Evolutionary conservation across 2,888 invertebrate species (phyloP).

Genomic region (Elysia crispata): DNA sequence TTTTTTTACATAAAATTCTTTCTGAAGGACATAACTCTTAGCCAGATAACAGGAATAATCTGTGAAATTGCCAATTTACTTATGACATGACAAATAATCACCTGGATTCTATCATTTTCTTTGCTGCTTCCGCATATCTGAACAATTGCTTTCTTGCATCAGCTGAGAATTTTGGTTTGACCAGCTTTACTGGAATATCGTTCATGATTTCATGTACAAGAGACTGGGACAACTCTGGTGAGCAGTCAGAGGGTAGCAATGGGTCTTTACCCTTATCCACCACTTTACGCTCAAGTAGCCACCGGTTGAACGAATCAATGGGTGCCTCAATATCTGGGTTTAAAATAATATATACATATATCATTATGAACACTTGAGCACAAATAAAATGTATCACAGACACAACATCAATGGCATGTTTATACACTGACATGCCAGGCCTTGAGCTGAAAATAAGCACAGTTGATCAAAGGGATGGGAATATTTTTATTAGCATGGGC

Average conservation of each 20-base stretch:
- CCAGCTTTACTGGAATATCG: conserved; percentile 96
- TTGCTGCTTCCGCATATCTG: conserved; percentile 96
- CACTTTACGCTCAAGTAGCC: conserved; percentile 97
- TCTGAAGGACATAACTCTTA: too few species aligned
- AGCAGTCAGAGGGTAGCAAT: conserved; percentile 92
- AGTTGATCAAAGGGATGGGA: too few species aligned
- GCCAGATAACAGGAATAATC: too few species aligned
- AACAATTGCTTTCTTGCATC: conserved; percentile 96
- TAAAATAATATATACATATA: too few species aligned
- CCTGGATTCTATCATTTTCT: conserved; percentile 94
- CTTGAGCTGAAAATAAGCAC: too few species aligned
- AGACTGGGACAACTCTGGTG: conserved; percentile 92
- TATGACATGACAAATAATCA: conserved; percentile 69
- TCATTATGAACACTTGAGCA: not conserved
- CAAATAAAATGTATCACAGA: not conserved
- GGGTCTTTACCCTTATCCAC: conserved; percentile 93
- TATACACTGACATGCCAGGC: too few species aligned
- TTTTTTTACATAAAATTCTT: too few species aligned
- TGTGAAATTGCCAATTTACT: too few species aligned
- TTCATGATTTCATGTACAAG: conserved; percentile 99
- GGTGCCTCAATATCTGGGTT: conserved; percentile 90
- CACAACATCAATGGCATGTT: not conserved
- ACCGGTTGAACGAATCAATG: conserved; percentile 94
- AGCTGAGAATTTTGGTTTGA: conserved; percentile 95
- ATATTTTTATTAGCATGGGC: too few species aligned